Evolutionary conservation across 2,888 invertebrate species (phyloP).

Genomic region (Germaria angustata): DNA sequence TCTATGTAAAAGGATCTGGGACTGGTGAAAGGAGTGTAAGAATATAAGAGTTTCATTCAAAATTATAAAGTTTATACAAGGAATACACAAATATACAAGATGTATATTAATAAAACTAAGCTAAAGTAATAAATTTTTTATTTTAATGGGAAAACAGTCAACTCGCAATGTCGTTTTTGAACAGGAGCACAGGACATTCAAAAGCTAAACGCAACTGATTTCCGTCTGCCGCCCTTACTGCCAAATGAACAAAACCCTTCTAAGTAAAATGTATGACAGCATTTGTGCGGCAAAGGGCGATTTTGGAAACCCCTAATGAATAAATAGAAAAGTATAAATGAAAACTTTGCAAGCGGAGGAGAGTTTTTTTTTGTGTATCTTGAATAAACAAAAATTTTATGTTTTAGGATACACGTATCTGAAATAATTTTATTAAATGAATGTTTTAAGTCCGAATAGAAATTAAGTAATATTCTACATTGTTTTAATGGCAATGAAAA

Average conservation of each 20-base stretch:
- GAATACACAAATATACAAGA: slow-evolving; percentile 3
- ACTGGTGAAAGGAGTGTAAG: no score
- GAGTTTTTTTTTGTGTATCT: no score
- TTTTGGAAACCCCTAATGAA: neutral
- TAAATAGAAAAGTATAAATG: no score
- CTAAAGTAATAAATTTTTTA: slow-evolving; percentile 71
- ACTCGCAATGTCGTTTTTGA: slow-evolving; percentile 78
- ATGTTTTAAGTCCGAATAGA: no score
- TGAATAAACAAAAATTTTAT: no score
- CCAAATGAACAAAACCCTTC: no score
- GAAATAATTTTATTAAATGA: no score
- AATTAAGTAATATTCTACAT: no score
- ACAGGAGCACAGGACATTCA: slow-evolving; percentile 72
- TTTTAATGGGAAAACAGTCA: slow-evolving; percentile 80
- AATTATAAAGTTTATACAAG: slow-evolving; percentile 1
- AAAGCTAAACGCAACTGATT: neutral
- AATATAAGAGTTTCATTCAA: slow-evolving; percentile 30
- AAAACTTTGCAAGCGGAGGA: no score
- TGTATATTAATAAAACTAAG: neutral
- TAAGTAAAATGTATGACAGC: neutral
- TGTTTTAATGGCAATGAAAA: no score
- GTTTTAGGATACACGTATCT: no score
- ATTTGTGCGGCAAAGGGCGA: neutral
- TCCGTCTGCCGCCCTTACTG: no score
- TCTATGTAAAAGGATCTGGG: neutral